Base-by-base conservation (phyloP, 2,113 vertebrate genomes). In the Zeus faber region DNA sequence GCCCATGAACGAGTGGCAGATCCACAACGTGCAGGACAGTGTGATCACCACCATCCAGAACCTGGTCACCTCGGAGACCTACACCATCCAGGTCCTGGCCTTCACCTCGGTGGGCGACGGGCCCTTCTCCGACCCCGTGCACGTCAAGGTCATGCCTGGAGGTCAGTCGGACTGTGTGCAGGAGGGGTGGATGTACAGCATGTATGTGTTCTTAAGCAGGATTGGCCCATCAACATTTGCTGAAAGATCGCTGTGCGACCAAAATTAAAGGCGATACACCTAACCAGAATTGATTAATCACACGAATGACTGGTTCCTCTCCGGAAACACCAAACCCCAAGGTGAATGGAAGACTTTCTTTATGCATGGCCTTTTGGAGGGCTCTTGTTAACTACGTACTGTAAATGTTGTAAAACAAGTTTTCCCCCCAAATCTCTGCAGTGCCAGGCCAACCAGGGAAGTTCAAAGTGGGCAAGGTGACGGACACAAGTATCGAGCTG, bases 31-130 rank as follows among this genome's bases (percentile, higher is more conserved):
- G 63, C 96, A 97, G 0, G 95, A 98, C 86, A 99, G 93, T 51
- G 87, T 94, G 49, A 88, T 99, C 72, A 98, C 95, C 62, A 98
- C 97, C 0, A 93, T 99, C 55, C 93, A 93, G 77, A 95, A 90
- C 82, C 89, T 99, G 1, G 77, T 93, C 0, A 89, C 94, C 57
- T 93, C 95, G 0, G 93, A 98, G 77, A 97, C 95, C 0, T 98
- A 99, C 80, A 97, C 93, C 0, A 92, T 99, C 62, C 85, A 95
- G 0, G 97, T 99, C 53, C 87, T 98, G 25, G 97, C 96, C 62
- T 99, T 98, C 84, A 99, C 97, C 10, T 98, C 97, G 0, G 97
- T 99, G 33, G 97, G 97, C 2, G 97, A 98, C 0, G 97, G 97
- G 39, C 97, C 97, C 0, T 94, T 98, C 33, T 99, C 97, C 0